phyloP scores from a whole-genome alignment of 2,888 invertebrate species.

The Zonitis immaculata region DNA sequence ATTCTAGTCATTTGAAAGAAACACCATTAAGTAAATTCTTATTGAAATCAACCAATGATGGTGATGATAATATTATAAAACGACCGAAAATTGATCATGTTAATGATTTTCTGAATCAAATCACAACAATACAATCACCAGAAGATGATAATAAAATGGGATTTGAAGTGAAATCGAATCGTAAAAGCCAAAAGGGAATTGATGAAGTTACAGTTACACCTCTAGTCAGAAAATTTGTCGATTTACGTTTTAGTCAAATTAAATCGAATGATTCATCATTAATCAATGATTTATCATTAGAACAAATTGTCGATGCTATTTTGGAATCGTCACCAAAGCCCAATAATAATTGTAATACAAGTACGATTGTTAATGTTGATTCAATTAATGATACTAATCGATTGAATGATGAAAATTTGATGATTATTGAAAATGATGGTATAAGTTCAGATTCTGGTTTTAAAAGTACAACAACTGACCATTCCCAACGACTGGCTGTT shows the following conservation, averaged over 20 bases:
- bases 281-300: constrained; percentile 55
- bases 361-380: constrained; percentile 12
- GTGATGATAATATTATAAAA: constrained; percentile 26
- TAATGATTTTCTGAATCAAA: constrained; percentile 42
- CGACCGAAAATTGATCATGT: constrained; percentile 45
- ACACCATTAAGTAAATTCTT: constrained; percentile 36
- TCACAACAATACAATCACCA: constrained; percentile 36
- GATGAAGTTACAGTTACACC: constrained; percentile 52
- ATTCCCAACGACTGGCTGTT: constrained; percentile 36
- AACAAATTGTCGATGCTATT: constrained; percentile 60
- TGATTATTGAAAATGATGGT: constrained; percentile 33
- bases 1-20: constrained; percentile 51
- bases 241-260: constrained; percentile 55
- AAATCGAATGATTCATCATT: constrained; percentile 51
- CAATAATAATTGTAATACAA: constrained; percentile 27
- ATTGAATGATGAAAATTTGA: constrained; percentile 39
- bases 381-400: constrained; percentile 34
- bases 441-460: constrained; percentile 42
- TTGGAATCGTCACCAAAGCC: constrained; percentile 53
- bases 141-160: constrained; percentile 26
- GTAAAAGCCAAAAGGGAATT: neutral
- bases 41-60: constrained; percentile 31
- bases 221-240: constrained; percentile 57
- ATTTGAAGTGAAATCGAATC: constrained; percentile 18
- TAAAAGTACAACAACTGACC: constrained; percentile 38